Evolutionary conservation across 2,113 vertebrate genomes (phyloP).

Genomic region (Cyphomyrus plagiostoma): DNA sequence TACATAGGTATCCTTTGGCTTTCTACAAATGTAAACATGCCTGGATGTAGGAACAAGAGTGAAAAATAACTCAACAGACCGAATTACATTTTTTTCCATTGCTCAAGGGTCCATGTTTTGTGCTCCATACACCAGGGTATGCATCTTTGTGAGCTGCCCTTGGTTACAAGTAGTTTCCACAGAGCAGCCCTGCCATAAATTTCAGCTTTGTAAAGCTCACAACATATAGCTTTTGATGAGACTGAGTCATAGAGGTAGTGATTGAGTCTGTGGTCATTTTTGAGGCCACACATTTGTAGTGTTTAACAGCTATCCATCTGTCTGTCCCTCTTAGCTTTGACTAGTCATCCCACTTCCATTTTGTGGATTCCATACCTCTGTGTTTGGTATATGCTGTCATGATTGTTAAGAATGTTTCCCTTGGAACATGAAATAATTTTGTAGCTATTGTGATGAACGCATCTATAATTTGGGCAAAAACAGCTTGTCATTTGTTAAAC

Average conservation of each 20-base stretch:
- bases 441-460: background rate
- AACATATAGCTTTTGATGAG: background rate
- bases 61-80: background rate
- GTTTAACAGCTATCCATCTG: background rate
- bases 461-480: background rate
- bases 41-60: background rate
- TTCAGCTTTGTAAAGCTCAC: background rate
- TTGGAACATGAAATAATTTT: background rate
- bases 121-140: background rate
- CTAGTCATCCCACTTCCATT: background rate
- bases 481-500: background rate
- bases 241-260: background rate
- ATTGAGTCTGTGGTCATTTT: background rate
- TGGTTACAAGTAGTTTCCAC: background rate
- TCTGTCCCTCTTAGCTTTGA: background rate
- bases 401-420: background rate
- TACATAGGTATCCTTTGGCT: background rate
- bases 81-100: background rate
- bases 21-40: background rate
- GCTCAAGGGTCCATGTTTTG: background rate
- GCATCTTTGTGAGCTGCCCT: background rate
- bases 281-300: background rate
- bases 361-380: background rate
- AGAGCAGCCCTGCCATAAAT: background rate
- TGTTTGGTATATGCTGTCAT: background rate